Evolutionary conservation across 1,140 invertebrate species (phyloP).

Genomic region (Diabrotica undecimpunctata): DNA sequence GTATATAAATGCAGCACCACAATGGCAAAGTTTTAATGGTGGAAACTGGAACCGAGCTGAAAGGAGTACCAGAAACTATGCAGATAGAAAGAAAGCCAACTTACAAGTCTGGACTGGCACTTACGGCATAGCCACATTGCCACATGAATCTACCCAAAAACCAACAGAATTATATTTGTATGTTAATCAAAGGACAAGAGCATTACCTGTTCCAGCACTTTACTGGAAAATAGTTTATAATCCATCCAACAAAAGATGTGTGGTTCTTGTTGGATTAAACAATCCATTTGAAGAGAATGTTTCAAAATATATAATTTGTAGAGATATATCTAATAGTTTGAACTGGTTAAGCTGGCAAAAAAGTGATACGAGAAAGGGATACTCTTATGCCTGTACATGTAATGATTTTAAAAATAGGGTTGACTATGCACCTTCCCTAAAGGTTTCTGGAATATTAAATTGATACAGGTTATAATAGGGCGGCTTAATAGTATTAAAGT

Average conservation of each 20-base stretch:
- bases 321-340: neutral
- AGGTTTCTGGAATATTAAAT: neutral
- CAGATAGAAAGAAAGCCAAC: constrained; percentile 33
- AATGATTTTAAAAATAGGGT: neutral
- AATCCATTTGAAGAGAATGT: constrained; percentile 44
- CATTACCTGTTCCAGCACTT: constrained; percentile 55
- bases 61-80: constrained; percentile 47
- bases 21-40: constrained; percentile 57
- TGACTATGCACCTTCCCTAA: neutral
- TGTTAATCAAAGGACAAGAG: constrained; percentile 46
- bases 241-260: constrained; percentile 48
- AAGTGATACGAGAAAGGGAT: neutral
- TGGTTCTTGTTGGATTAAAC: constrained; percentile 61
- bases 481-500: too few relatives aligned
- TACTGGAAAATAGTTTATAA: constrained; percentile 64
- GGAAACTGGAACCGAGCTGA: constrained; percentile 56
- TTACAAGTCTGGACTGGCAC: constrained; percentile 57
- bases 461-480: neutral
- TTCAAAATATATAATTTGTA: neutral
- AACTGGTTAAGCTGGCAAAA: neutral
- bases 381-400: neutral
- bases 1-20: constrained; percentile 55
- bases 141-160: constrained; percentile 41
- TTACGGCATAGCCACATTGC: constrained; percentile 51
- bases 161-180: constrained; percentile 49